Evolutionary conservation across 1,140 invertebrate species (phyloP).

Genomic region (Paraescarpia echinospica): DNA sequence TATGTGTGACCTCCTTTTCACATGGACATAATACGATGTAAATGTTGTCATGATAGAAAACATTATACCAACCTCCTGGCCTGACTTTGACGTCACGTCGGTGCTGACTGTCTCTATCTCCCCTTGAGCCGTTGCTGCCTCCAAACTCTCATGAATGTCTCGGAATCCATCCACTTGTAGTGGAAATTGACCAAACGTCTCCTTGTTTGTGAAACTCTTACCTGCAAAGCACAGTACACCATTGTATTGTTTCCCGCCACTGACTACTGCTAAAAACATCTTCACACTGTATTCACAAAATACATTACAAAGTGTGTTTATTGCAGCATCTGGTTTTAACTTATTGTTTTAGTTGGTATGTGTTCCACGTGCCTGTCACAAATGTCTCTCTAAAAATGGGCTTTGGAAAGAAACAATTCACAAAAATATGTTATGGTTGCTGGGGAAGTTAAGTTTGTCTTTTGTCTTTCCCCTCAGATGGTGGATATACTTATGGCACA

Average conservation of each 20-base stretch:
- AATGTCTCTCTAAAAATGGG: too few species aligned
- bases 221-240: conserved; percentile 33
- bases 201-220: conserved; percentile 53
- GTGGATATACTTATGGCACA: too few species aligned
- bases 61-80: conserved; percentile 47
- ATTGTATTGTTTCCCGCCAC: neutral
- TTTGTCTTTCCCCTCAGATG: too few species aligned
- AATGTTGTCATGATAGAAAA: neutral
- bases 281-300: too few species aligned
- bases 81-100: conserved; percentile 47
- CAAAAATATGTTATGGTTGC: too few species aligned
- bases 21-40: neutral
- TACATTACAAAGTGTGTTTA: too few species aligned
- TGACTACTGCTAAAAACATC: too few species aligned
- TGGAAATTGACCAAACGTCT: conserved; percentile 61
- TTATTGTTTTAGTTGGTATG: too few species aligned
- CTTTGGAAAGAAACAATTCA: too few species aligned
- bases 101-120: conserved; percentile 53
- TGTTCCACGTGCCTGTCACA: neutral
- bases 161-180: conserved; percentile 59
- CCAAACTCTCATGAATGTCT: conserved; percentile 60
- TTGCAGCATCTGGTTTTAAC: too few species aligned
- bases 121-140: conserved; percentile 57
- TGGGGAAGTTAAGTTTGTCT: too few species aligned
- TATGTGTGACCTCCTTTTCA: neutral